Percentiles rank a stretch among this genome's conserved stretches.
Evolutionary conservation across 2,113 vertebrate genomes (phyloP).

Genomic region (Tachysurus vachellii): DNA sequence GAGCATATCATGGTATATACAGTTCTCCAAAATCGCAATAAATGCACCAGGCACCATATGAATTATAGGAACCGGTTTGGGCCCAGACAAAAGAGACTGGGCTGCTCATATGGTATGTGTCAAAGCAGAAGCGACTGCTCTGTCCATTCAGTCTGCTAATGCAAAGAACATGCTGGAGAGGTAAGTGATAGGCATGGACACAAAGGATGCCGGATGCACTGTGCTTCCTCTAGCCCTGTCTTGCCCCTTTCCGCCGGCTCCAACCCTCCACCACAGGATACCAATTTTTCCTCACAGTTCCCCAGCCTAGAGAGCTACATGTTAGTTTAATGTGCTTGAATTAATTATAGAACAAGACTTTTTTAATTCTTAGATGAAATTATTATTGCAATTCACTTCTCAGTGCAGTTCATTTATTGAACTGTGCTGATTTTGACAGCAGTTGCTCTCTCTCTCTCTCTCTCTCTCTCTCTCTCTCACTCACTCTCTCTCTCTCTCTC

Average conservation of each 20-base stretch:
- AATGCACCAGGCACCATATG: neutral
- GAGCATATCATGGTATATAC: neutral
- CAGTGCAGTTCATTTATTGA: neutral
- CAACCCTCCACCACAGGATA: slow-evolving; percentile 55
- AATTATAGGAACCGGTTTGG: neutral
- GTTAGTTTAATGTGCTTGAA: neutral
- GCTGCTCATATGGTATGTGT: neutral
- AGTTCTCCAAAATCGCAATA: no score
- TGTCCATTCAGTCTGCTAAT: slow-evolving; percentile 13
- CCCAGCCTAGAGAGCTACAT: neutral
- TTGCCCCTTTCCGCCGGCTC: slow-evolving; percentile 19
- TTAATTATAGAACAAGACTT: neutral
- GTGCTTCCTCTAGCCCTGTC: slow-evolving; percentile 63
- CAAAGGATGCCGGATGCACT: slow-evolving; percentile 65
- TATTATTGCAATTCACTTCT: neutral
- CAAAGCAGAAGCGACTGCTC: neutral
- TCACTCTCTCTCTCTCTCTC: neutral
- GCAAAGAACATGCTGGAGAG: slow-evolving; percentile 15
- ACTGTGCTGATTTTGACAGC: neutral
- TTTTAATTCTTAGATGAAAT: neutral
- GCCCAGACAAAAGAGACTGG: neutral
- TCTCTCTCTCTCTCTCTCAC: no score
- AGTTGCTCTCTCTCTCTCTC: neutral
- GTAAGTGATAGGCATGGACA: slow-evolving; percentile 29
- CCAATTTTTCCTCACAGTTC: slow-evolving; percentile 10